These are phyloP conservation scores for Drosophila biarmipes DNA, from an alignment of 1,140 invertebrate genomes.

Conservation along the genomic window DNA sequence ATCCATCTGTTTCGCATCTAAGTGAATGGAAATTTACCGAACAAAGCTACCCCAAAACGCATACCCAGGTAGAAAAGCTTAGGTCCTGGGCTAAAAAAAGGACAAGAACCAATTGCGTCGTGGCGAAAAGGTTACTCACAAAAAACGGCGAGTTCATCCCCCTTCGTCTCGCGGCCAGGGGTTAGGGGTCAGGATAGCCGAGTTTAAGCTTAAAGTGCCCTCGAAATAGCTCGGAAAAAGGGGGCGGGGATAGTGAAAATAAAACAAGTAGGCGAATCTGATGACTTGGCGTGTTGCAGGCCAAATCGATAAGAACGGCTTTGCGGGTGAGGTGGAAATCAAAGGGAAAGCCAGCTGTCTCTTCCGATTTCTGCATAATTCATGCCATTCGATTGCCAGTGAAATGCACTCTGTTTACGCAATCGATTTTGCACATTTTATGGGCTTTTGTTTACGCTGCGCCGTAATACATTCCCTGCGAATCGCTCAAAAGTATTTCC, in stretches of 20 bases:
- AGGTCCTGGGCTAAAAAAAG: conserved; percentile 35
- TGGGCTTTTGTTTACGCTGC: conserved; percentile 37
- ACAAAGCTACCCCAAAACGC: conserved; percentile 24
- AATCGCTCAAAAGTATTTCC: conserved; percentile 2
- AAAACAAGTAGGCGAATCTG: conserved; percentile 21
- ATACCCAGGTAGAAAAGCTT: conserved; percentile 57
- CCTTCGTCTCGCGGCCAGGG: conserved; percentile 10
- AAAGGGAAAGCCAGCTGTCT: conserved; percentile 20
- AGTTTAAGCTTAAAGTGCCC: conserved; percentile 54
- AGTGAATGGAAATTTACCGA: conserved; percentile 77
- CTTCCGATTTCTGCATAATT: conserved; percentile 65
- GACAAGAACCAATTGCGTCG: conserved; percentile 72
- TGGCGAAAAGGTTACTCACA: conserved; percentile 56
- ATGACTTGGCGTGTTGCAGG: conserved; percentile 58
- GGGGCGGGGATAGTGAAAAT: background rate
- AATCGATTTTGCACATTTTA: conserved; percentile 75
- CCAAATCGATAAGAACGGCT: conserved; percentile 61
- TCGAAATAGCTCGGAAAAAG: conserved; percentile 20
- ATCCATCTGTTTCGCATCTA: conserved; percentile 52
- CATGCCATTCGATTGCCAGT: conserved; percentile 66
- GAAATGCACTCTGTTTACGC: conserved; percentile 63
- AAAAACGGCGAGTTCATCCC: conserved; percentile 49
- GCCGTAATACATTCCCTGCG: conserved; percentile 15
- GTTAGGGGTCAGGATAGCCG: conserved; percentile 9
- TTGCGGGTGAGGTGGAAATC: conserved; percentile 16